Evolutionary conservation across 2,888 invertebrate genomes (phyloP).

Genomic region (Stomorhina lunata): DNA sequence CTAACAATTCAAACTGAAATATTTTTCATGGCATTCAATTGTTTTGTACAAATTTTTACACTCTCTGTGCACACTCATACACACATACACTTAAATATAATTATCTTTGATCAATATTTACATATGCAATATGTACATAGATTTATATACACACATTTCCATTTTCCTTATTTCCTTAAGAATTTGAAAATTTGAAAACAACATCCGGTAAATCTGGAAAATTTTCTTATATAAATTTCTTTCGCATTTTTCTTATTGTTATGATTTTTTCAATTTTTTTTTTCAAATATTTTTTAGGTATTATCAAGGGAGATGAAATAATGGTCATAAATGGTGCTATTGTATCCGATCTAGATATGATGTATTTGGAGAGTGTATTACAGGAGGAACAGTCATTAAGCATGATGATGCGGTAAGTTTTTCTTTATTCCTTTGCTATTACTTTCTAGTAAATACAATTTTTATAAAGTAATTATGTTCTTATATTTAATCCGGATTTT

Average conservation of each 20-base stretch:
- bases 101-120: constrained; percentile 55
- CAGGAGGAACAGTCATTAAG: constrained; percentile 96
- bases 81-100: constrained; percentile 47
- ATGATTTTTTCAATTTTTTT: not conserved
- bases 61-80: not conserved
- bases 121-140: not conserved
- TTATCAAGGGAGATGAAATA: constrained; percentile 98
- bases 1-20: constrained; percentile 43
- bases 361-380: constrained; percentile 97
- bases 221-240: constrained; percentile 32
- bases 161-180: constrained; percentile 7
- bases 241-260: not conserved
- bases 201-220: constrained; percentile 45
- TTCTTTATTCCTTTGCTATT: not conserved
- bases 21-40: constrained; percentile 44
- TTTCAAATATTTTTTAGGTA: constrained; percentile 85
- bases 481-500: not conserved
- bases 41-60: too few relatives aligned
- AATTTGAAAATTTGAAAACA: constrained; percentile 45
- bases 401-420: constrained; percentile 94
- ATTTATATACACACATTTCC: not conserved
- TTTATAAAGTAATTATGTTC: not conserved
- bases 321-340: constrained; percentile 99
- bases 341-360: constrained; percentile 99
- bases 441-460: not conserved